Conservation (phyloP, 2,113 vertebrate genomes). For the Sander vitreus region DNA sequence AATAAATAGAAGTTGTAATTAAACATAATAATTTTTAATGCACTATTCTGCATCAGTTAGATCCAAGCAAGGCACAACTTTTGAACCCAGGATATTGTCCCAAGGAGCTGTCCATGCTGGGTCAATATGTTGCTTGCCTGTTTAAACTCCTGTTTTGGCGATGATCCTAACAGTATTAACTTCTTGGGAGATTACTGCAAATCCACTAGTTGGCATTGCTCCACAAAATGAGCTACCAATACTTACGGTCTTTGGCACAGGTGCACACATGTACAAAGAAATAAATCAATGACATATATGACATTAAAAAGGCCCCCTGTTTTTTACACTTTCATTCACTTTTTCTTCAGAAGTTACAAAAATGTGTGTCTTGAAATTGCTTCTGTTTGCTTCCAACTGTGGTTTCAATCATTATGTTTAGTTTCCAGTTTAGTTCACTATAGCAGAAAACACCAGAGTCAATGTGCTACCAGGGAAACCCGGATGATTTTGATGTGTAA, state of each 20-base stretch:
- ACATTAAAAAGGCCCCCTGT: background rate
- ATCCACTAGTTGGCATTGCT: background rate
- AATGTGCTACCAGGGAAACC: background rate
- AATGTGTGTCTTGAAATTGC: background rate
- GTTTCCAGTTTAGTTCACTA: background rate
- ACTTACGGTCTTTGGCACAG: background rate
- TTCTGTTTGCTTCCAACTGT: background rate
- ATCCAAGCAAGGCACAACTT: background rate
- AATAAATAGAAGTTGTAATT: background rate
- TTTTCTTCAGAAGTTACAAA: background rate
- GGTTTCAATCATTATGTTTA: background rate
- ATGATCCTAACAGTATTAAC: background rate
- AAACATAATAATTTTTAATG: background rate
- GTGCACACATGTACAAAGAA: background rate
- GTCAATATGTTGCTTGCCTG: background rate
- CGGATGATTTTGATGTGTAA: background rate
- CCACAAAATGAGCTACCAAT: background rate
- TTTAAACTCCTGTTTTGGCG: background rate
- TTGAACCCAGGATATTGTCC: background rate
- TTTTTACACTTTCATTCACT: background rate
- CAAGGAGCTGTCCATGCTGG: background rate
- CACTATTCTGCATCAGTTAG: background rate
- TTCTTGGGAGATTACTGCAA: slow-evolving; percentile 10
- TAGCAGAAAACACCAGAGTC: background rate
- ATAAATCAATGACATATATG: background rate